Base-by-base conservation (phyloP, 1,140 invertebrate genomes). In the Anastatus disparis region DNA sequence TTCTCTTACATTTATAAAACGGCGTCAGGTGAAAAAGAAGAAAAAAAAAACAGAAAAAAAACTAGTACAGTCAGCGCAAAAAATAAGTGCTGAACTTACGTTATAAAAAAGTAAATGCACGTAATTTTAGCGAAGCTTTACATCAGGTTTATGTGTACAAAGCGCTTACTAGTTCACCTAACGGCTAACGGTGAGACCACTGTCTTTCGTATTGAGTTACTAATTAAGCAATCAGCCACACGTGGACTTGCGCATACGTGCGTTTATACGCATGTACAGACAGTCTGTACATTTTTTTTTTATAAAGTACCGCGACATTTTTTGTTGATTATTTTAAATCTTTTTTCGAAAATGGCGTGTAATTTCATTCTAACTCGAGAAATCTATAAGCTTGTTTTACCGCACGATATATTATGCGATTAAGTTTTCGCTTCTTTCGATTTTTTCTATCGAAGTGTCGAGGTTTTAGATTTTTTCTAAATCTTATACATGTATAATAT, bases 161-260 rank as follows among this genome's bases (percentile, higher is more conserved):
- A 46, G 13, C 17, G 48, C 17, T n/a, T n/a, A n/a, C n/a, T n/a
- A n/a, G n/a, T n/a, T n/a, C n/a, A n/a, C n/a, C n/a, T n/a, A n/a
- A n/a, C n/a, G n/a, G n/a, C n/a, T n/a, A n/a, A n/a, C n/a, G n/a
- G n/a, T n/a, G n/a, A 12, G 22, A 10, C 22, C 10, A 59, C 22
- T 42, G 9, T 55, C 38, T 29, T 27, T 26, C 22, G 26, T 50
- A 20, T 59, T 42, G 31, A 26, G 22, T 68, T 31, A 46, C 56
- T 61, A 61, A 61, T 69, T 61, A 50, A 69, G 55, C 46, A 69
- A 69, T 68, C 55, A 35, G 13, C 17, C n/a, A 10, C 48, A n/a
- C n/a, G n/a, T n/a, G 48, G 20, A 17, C 7, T n/a, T 17, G 42
- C 42, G 4, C 42, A 15, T 15, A 15, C 7, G 42, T 10, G 10